Evolutionary conservation across 2,797 vertebrate species (phyloP), one percentile per base, ranked within the genome.

Genomic region (Rhinoraja longicauda): DNA sequence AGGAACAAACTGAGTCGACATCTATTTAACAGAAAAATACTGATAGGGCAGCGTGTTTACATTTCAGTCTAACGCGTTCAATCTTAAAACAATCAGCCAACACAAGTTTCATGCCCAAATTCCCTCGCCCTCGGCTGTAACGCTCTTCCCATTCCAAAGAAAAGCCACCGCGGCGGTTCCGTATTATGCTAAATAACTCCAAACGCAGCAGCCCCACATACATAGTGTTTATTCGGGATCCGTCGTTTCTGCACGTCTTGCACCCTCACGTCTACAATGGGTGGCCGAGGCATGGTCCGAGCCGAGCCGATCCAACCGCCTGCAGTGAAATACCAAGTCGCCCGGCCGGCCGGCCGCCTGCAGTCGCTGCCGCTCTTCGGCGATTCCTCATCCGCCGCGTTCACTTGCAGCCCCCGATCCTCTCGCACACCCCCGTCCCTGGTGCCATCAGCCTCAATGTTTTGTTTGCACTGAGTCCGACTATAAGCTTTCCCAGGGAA

Each of bases 191-290:
- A 15, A 29, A 26, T 13, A 29, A 88, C 7, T 17, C 36, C 24
- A 53, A 67, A 45, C 36, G 45, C 36, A 26, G 91, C 93, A 91
- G 7, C 70, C 21, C 72, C 94, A 96, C 97, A 96, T 95, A 97
- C 96, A 95, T 97, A 97, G 95, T 97, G 96, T 94, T 97, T 97
- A 96, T 97, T 97, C 95, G 97, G 97, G 94, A 94, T 95, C 93
- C 97, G 96, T 94, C 97, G 94, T 94, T 97, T 97, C 96, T 97
- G 97, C 94, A 97, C 96, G 96, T 97, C 96, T 96, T 97, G 95
- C 94, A 97, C 96, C 95, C 96, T 96, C 95, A 96, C 96, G 95
- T 97, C 96, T 94, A 96, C 95, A 95, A 97, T 96, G 95, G 96
- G 96, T 93, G 96, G 96, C 95, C 96, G 94, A 94, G 96, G 96